These are phyloP conservation scores for Heterotis niloticus DNA, from an alignment of 2,113 vertebrate species.

Conservation along the genomic window DNA sequence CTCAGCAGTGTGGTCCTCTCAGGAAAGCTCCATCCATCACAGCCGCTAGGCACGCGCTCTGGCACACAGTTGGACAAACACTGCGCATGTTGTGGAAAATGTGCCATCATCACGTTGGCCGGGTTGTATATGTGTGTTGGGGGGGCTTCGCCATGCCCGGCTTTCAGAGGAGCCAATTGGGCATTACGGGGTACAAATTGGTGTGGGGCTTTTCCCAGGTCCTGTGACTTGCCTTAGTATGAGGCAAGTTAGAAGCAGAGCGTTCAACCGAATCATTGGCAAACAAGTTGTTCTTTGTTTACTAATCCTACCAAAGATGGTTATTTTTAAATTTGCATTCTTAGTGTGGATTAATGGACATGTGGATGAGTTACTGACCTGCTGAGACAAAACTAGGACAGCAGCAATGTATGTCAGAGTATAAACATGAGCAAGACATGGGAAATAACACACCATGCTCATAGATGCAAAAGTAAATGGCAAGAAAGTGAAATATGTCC, in stretches of 20 bases:
- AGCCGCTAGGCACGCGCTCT: neutral
- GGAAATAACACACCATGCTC: too few species aligned
- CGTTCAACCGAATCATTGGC: neutral
- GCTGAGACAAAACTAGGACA: too few species aligned
- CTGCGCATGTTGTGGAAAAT: constrained; percentile 9
- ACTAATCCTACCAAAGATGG: too few species aligned
- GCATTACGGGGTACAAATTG: neutral
- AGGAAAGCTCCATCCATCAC: constrained; percentile 56
- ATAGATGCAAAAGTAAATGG: too few species aligned
- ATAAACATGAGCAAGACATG: too few species aligned
- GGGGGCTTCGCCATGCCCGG: neutral
- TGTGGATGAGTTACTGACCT: too few species aligned
- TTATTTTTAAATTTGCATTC: too few species aligned
- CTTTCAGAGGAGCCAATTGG: neutral
- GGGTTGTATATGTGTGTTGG: neutral
- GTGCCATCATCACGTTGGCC: constrained; percentile 25
- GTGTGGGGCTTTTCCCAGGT: neutral
- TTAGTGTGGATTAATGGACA: too few species aligned
- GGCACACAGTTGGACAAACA: neutral
- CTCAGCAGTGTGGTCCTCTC: constrained; percentile 67
- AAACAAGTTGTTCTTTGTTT: neutral
- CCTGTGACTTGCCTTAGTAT: neutral
- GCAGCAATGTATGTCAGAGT: too few species aligned
- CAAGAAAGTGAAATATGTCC: too few species aligned
- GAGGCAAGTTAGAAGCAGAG: neutral